phyloP scores from a whole-genome alignment of 2,888 invertebrate genomes.

The Pollenia angustigena region DNA sequence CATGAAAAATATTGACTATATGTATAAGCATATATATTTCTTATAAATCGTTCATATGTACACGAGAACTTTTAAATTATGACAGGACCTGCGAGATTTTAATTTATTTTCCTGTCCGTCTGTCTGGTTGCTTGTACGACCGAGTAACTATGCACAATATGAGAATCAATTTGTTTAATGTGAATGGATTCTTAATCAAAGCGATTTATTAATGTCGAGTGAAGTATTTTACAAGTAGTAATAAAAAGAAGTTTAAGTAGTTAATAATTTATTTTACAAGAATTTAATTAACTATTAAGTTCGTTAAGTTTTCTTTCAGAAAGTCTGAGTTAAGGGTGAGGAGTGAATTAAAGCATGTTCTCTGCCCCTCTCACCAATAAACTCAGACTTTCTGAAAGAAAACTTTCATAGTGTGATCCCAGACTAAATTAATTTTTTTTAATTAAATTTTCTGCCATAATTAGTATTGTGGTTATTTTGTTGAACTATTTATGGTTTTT shows the following conservation, averaged over 20 bases:
- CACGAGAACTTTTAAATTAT: neutral
- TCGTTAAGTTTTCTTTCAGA: no score
- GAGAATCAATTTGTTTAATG: conserved; percentile 27
- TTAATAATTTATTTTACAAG: no score
- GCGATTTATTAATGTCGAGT: neutral
- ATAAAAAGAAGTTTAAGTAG: neutral
- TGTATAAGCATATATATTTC: conserved; percentile 4
- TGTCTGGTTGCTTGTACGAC: neutral
- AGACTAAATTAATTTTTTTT: no score
- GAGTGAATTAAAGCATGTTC: no score
- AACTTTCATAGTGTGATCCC: no score
- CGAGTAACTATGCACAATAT: neutral
- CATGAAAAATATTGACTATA: conserved; percentile 39
- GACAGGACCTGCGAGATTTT: conserved; percentile 30
- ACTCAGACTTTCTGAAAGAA: no score
- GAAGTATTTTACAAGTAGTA: neutral
- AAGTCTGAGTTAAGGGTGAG: no score
- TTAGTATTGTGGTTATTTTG: no score
- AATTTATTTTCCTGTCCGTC: conserved; percentile 40
- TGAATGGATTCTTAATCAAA: conserved; percentile 22
- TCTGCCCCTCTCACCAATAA: no score
- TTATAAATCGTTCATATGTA: neutral
- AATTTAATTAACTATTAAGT: no score
- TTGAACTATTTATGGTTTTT: no score
- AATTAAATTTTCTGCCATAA: no score